A percentile compares a stretch with the other conserved stretches of the same genome.
These are phyloP conservation scores for Phaethon lepturus DNA, from an alignment of 2,113 vertebrate species.

Conservation along the genomic window DNA sequence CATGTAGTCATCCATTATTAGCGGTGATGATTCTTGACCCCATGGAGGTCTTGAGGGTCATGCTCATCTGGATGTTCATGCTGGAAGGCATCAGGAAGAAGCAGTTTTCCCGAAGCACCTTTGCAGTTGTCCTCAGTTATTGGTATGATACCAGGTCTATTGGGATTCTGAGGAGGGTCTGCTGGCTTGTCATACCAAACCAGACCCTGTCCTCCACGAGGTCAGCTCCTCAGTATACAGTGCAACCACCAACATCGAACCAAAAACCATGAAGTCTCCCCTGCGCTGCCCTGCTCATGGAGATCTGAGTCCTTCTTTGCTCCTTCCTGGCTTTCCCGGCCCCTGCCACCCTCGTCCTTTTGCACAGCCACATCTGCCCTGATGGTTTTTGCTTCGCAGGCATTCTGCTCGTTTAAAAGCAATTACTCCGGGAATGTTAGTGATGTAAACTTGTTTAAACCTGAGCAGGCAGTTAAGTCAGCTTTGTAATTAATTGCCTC, in stretches of 20 bases:
- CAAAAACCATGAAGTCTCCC: rapidly evolving
- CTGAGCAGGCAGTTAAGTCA: conserved; percentile 43
- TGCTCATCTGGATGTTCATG: rapidly evolving
- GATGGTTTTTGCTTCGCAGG: background rate
- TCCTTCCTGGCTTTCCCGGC: background rate
- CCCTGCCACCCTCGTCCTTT: background rate
- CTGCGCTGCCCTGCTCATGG: rapidly evolving
- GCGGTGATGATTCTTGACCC: background rate
- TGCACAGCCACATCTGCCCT: rapidly evolving
- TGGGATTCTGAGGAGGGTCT: background rate
- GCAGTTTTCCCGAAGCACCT: background rate
- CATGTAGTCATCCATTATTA: rapidly evolving
- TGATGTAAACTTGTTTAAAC: conserved; percentile 72
- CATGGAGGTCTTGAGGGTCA: background rate
- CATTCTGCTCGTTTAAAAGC: conserved; percentile 15
- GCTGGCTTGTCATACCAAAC: background rate
- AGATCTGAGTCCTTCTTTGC: background rate
- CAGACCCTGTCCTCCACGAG: rapidly evolving
- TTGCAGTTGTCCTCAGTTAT: background rate
- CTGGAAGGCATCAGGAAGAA: background rate
- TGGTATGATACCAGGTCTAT: background rate
- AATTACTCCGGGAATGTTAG: conserved; percentile 25
- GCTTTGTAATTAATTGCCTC: conserved; percentile 69
- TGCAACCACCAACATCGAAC: background rate
- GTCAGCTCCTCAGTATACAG: background rate